Percentiles rank a stretch among this genome's conserved stretches.
phyloP scores from a whole-genome alignment of 2,888 invertebrate genomes.

The Lottia gigantea region DNA sequence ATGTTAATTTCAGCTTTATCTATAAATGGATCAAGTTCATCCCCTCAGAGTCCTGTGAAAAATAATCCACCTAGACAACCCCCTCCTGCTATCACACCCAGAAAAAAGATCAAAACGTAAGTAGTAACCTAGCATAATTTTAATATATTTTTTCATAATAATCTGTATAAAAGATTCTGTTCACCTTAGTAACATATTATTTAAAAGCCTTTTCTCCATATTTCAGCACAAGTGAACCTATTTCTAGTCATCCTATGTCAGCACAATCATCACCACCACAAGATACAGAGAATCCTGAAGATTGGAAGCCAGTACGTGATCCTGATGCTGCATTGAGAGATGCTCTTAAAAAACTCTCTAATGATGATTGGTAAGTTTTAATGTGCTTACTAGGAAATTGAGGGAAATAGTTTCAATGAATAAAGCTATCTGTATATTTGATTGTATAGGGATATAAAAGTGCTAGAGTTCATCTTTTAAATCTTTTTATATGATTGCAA shows the following conservation, averaged over 20 bases:
- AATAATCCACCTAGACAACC: slow-evolving; percentile 35
- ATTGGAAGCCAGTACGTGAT: slow-evolving; percentile 72
- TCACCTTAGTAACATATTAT: no score
- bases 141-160: no score
- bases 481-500: no score
- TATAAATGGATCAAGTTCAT: slow-evolving; percentile 43
- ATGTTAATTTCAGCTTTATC: slow-evolving; percentile 42
- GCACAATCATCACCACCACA: slow-evolving; percentile 43
- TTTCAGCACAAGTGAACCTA: slow-evolving; percentile 46
- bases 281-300: slow-evolving; percentile 56
- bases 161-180: no score
- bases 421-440: no score
- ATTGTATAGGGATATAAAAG: no score
- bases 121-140: slow-evolving; percentile 16
- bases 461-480: no score
- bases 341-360: slow-evolving; percentile 67
- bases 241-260: slow-evolving; percentile 53
- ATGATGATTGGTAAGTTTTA: slow-evolving; percentile 64
- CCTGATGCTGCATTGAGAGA: slow-evolving; percentile 77
- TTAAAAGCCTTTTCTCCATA: no score
- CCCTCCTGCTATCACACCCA: slow-evolving; percentile 52
- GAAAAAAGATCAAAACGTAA: slow-evolving; percentile 56
- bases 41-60: slow-evolving; percentile 27
- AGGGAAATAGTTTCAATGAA: neutral
- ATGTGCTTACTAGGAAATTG: neutral